Conservation (phyloP, 2,797 vertebrate genomes). For the Parambassis ranga region DNA sequence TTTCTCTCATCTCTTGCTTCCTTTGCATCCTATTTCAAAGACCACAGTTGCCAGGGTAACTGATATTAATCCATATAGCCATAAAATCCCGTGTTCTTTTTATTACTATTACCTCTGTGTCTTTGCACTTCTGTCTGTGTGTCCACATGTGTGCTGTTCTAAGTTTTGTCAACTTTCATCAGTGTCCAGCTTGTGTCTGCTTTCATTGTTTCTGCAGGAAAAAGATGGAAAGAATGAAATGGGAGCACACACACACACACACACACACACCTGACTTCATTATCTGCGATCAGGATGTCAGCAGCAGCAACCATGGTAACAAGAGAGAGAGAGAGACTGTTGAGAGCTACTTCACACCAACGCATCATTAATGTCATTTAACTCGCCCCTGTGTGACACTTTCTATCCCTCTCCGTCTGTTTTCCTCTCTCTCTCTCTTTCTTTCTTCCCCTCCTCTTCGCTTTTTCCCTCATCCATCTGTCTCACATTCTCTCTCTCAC, state of each 20-base stretch:
- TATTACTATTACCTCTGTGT: conserved; percentile 28
- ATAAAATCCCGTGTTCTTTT: conserved; percentile 35
- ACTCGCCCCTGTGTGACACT: conserved; percentile 55
- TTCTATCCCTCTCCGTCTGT: conserved; percentile 47
- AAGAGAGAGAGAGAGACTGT: conserved; percentile 35
- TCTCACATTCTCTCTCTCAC: conserved; percentile 12
- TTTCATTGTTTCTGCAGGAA: background rate
- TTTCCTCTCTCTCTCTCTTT: conserved; percentile 10
- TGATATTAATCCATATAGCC: conserved; percentile 51
- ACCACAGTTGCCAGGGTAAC: conserved; percentile 62
- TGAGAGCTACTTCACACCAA: conserved; percentile 67
- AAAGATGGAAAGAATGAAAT: background rate
- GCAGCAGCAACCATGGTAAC: conserved; percentile 70
- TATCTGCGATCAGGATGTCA: conserved; percentile 60
- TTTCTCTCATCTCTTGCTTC: background rate
- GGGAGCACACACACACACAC: conserved; percentile 8
- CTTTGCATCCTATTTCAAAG: conserved; percentile 32
- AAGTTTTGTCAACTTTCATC: conserved; percentile 2
- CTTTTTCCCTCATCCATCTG: conserved; percentile 10
- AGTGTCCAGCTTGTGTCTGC: background rate
- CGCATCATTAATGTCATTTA: conserved; percentile 73
- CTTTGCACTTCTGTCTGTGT: background rate
- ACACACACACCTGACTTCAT: conserved; percentile 61
- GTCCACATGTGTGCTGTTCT: background rate
- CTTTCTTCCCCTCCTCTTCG: background rate